phyloP scores from a whole-genome alignment of 2,888 invertebrate genomes.

The Diaprepes abbreviatus region DNA sequence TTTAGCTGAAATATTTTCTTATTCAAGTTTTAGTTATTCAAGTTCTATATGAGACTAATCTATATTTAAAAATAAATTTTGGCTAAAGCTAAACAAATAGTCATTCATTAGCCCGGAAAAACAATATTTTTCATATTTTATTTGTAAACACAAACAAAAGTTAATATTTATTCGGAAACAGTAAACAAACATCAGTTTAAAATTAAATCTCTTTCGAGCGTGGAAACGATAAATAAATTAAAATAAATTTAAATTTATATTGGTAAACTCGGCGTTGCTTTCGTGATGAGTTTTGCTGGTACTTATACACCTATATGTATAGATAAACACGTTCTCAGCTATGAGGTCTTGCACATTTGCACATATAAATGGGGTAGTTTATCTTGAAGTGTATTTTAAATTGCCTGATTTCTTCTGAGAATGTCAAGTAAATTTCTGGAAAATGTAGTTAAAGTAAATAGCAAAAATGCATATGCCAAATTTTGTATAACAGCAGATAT shows the following conservation, averaged over 20 bases:
- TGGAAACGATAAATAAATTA: background rate
- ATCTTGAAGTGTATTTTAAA: background rate
- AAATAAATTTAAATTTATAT: constrained; percentile 12
- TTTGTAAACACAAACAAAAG: too few species aligned
- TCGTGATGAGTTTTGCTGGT: background rate
- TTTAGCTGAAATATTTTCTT: too few species aligned
- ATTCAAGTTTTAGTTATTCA: too few species aligned
- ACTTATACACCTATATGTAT: background rate
- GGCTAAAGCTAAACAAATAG: too few species aligned
- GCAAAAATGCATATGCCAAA: too few species aligned
- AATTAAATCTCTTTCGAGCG: background rate
- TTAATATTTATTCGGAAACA: background rate
- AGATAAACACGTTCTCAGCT: constrained; percentile 1
- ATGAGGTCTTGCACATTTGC: background rate
- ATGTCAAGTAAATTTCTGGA: too few species aligned
- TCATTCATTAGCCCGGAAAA: too few species aligned
- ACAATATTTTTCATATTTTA: too few species aligned
- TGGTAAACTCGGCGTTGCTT: background rate
- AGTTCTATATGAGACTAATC: too few species aligned
- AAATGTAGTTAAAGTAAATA: too few species aligned
- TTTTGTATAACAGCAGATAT: too few species aligned
- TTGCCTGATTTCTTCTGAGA: background rate
- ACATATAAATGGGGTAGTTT: background rate
- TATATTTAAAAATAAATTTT: too few species aligned
- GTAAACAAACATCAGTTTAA: background rate